These are phyloP conservation scores for Mylabris sibirica DNA, from an alignment of 2,888 invertebrate genomes.

Conservation along the genomic window DNA sequence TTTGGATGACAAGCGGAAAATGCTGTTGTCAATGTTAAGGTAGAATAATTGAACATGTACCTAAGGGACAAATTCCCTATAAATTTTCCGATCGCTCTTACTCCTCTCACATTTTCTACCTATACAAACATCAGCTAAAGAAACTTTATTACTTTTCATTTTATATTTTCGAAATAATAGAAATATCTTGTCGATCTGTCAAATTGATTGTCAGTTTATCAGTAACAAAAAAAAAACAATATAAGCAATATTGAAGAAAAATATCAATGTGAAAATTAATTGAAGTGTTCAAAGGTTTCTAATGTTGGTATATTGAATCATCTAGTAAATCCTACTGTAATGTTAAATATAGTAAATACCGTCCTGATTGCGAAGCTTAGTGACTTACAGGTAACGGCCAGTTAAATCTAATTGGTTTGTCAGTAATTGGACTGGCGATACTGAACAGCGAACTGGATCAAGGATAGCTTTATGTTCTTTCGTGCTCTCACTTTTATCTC, in stretches of 20 bases:
- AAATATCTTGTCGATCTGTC: neutral
- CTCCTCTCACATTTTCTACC: constrained; percentile 3
- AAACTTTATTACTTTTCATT: constrained; percentile 8
- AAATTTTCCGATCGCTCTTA: constrained; percentile 17
- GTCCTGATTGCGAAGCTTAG: constrained; percentile 41
- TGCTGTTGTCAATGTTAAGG: constrained; percentile 34
- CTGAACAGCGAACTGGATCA: constrained; percentile 45
- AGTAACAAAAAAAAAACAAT: neutral
- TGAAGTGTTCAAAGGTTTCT: neutral
- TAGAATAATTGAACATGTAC: constrained; percentile 35
- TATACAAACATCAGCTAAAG: neutral
- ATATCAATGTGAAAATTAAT: neutral
- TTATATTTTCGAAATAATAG: neutral
- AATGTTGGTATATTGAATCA: neutral
- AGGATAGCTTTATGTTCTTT: constrained; percentile 43
- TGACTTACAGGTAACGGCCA: constrained; percentile 45
- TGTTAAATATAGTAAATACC: constrained; percentile 34
- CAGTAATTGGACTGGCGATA: constrained; percentile 47
- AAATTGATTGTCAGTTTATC: constrained; percentile 9
- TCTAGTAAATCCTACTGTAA: constrained; percentile 34
- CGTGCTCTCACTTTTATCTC: constrained; percentile 45
- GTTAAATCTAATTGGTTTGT: constrained; percentile 47
- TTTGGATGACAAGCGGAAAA: constrained; percentile 33
- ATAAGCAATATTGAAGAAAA: neutral
- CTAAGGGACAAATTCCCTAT: constrained; percentile 29